Conservation (phyloP, 2,797 vertebrate genomes). For the Sternotherus odoratus region DNA sequence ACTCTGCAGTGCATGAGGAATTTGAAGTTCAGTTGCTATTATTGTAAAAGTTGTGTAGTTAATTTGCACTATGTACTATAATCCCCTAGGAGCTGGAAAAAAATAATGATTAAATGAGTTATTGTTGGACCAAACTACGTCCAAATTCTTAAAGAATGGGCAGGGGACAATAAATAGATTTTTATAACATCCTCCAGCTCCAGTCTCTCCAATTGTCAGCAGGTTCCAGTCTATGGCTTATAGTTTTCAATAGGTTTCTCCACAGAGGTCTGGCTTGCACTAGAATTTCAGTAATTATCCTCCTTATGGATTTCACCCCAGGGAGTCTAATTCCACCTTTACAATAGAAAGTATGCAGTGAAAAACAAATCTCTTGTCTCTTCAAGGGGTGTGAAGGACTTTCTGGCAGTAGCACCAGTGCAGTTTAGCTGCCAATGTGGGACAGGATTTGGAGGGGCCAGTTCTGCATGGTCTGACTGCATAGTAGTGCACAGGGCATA, state of each 20-base stretch:
- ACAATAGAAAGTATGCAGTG: neutral
- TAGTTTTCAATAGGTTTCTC: neutral
- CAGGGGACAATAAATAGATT: neutral
- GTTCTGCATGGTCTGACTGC: neutral
- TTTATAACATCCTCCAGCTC: neutral
- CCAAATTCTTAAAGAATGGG: neutral
- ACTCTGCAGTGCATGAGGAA: neutral
- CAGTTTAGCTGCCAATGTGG: neutral
- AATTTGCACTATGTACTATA: conserved; percentile 6
- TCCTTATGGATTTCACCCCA: neutral
- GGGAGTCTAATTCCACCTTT: neutral
- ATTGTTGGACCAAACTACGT: neutral
- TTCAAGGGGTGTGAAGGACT: accelerated
- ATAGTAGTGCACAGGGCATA: neutral
- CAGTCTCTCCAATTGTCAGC: neutral
- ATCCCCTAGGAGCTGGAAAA: neutral
- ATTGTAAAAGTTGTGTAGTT: conserved; percentile 38
- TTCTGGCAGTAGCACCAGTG: neutral
- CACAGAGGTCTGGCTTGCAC: neutral
- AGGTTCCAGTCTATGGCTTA: neutral
- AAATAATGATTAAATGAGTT: conserved; percentile 5
- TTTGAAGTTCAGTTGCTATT: conserved; percentile 4
- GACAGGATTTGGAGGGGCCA: neutral
- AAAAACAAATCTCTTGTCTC: neutral
- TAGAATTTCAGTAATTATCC: neutral